A percentile compares a stretch with the other conserved stretches of the same genome.
Evolutionary conservation across 2,888 invertebrate genomes (phyloP).

Genomic region (Hipparchia sbordonii): DNA sequence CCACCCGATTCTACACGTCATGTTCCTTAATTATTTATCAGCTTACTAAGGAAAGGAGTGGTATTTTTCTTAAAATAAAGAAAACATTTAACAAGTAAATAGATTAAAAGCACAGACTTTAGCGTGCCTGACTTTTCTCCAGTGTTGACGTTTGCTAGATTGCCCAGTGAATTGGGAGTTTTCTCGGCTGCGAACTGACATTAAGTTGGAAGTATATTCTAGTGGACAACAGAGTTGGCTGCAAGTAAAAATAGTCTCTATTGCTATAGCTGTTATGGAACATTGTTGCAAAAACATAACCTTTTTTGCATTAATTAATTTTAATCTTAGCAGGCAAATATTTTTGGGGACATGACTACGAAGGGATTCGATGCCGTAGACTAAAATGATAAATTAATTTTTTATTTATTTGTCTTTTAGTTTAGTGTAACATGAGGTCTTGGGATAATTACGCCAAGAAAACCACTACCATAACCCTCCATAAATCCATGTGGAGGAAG

Average conservation of each 20-base stretch:
- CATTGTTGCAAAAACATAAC: background rate
- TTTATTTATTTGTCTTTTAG: too few relatives aligned
- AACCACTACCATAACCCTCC: too few relatives aligned
- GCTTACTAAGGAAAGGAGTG: background rate
- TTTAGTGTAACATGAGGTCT: too few relatives aligned
- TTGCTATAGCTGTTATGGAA: background rate
- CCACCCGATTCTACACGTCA: background rate
- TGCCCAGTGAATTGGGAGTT: constrained; percentile 22
- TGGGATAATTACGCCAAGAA: too few relatives aligned
- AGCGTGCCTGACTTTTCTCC: background rate
- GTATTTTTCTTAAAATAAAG: background rate
- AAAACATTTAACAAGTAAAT: constrained; percentile 6
- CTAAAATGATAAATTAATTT: too few relatives aligned
- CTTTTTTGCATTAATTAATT: background rate
- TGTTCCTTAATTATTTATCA: background rate
- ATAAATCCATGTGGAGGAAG: too few relatives aligned
- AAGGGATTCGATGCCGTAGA: background rate
- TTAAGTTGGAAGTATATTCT: constrained; percentile 4
- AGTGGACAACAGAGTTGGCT: constrained; percentile 1
- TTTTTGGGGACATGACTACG: background rate
- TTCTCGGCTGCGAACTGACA: constrained; percentile 6
- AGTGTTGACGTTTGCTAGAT: constrained; percentile 13
- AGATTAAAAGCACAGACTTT: constrained; percentile 4
- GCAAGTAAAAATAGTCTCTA: background rate
- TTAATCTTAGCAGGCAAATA: background rate